phyloP scores from a whole-genome alignment of 1,140 invertebrate species.

The Drosophila jambulina region DNA sequence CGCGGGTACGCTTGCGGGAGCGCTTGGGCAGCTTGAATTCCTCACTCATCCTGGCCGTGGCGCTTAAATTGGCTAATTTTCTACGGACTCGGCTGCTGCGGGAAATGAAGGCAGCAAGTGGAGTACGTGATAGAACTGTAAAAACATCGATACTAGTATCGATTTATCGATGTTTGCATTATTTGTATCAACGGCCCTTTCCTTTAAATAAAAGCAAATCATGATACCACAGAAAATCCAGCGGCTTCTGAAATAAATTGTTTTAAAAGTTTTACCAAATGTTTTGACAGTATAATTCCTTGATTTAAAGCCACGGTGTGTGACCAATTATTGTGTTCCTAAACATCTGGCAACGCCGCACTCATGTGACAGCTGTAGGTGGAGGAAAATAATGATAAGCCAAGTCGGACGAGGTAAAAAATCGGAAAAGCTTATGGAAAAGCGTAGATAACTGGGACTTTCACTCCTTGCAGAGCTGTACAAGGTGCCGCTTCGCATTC shows the following conservation, averaged over 20 bases:
- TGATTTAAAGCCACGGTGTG: neutral
- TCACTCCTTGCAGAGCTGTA: slow-evolving; percentile 88
- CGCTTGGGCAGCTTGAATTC: slow-evolving; percentile 89
- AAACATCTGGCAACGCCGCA: neutral
- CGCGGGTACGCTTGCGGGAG: slow-evolving; percentile 92
- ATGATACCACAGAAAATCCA: neutral
- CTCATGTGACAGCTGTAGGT: slow-evolving; percentile 68
- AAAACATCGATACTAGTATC: too few species aligned
- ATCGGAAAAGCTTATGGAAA: neutral
- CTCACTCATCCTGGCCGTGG: slow-evolving; percentile 84
- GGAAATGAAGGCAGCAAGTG: slow-evolving; percentile 38
- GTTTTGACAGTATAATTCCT: too few species aligned
- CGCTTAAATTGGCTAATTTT: slow-evolving; percentile 33
- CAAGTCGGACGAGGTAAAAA: slow-evolving; percentile 65
- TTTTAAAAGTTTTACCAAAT: too few species aligned
- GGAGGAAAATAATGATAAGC: slow-evolving; percentile 74
- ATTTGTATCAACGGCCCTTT: neutral
- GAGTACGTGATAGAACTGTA: too few species aligned
- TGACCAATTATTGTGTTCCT: neutral
- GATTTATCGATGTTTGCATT: too few species aligned
- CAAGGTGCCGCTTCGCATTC: slow-evolving; percentile 92
- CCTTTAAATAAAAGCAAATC: neutral
- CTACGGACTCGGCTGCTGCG: slow-evolving; percentile 12
- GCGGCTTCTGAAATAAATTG: neutral
- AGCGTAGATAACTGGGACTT: neutral